Percentiles rank a stretch among this genome's conserved stretches.
phyloP scores from a whole-genome alignment of 2,113 vertebrate genomes.

The Vicugna pacos region DNA sequence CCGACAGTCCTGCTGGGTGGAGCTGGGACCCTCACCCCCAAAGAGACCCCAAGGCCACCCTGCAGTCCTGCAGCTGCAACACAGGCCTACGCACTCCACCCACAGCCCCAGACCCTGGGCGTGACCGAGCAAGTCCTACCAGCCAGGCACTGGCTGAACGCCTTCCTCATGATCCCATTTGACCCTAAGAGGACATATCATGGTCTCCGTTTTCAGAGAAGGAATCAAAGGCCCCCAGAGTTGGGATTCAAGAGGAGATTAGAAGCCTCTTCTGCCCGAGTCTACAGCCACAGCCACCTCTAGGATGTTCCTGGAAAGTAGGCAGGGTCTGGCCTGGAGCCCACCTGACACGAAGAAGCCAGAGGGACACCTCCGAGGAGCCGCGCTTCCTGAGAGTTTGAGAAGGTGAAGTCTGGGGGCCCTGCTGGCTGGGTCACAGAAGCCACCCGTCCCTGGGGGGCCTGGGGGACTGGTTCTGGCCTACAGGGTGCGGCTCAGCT shows the following conservation, averaged over 20 bases:
- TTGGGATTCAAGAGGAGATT: not conserved
- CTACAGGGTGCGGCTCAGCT: not conserved
- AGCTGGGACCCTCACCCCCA: no score
- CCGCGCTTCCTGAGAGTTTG: not conserved
- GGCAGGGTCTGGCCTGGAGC: not conserved
- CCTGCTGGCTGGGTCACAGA: not conserved
- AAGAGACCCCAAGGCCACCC: not conserved
- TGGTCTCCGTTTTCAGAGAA: not conserved
- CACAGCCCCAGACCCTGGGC: rapidly evolving
- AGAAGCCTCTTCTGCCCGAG: not conserved
- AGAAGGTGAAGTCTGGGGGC: not conserved
- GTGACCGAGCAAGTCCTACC: rapidly evolving
- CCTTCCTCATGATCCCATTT: rapidly evolving
- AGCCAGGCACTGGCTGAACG: rapidly evolving
- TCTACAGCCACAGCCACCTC: not conserved
- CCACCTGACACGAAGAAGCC: not conserved
- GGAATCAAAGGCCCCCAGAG: not conserved
- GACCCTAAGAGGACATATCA: no score
- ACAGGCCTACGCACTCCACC: not conserved
- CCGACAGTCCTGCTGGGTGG: no score
- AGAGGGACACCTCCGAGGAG: not conserved
- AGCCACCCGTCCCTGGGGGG: not conserved
- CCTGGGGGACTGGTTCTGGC: not conserved
- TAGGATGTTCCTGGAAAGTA: not conserved
- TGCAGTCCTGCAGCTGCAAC: not conserved